Percentiles rank a stretch among this genome's conserved stretches.
Evolutionary conservation across 2,797 vertebrate species (phyloP).

Genomic region (Sebastes wilsoni): DNA sequence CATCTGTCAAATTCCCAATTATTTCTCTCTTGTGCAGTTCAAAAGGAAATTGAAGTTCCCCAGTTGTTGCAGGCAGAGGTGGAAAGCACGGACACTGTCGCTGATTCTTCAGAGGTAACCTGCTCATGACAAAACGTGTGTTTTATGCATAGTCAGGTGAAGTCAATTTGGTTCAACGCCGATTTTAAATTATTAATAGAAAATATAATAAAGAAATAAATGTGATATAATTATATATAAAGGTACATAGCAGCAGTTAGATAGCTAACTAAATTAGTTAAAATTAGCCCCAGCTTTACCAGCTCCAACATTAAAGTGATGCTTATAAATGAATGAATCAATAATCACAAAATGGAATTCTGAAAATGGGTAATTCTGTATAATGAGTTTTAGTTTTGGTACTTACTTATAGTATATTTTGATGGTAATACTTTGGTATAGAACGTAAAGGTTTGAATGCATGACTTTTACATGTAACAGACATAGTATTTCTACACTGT

Average conservation of each 20-base stretch:
- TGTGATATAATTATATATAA: background rate
- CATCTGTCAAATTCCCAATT: constrained; percentile 77
- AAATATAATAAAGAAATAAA: background rate
- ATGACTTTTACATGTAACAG: background rate
- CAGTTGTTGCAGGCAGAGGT: constrained; percentile 31
- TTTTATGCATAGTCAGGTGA: background rate
- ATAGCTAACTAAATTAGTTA: background rate
- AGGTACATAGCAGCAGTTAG: background rate
- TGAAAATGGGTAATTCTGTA: background rate
- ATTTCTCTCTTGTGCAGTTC: constrained; percentile 65
- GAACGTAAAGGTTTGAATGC: background rate
- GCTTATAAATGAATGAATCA: background rate
- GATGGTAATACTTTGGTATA: background rate
- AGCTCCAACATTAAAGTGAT: background rate
- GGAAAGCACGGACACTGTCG: constrained; percentile 12
- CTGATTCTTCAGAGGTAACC: constrained; percentile 27
- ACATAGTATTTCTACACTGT: background rate
- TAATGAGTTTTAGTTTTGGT: background rate
- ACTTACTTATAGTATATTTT: background rate
- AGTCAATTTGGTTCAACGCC: too few relatives aligned
- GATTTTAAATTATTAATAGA: background rate
- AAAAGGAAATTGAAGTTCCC: constrained; percentile 60
- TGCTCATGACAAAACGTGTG: background rate
- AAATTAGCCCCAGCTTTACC: background rate
- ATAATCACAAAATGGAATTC: background rate